Conservation (phyloP, 2,113 vertebrate species). For the Channa argus region DNA sequence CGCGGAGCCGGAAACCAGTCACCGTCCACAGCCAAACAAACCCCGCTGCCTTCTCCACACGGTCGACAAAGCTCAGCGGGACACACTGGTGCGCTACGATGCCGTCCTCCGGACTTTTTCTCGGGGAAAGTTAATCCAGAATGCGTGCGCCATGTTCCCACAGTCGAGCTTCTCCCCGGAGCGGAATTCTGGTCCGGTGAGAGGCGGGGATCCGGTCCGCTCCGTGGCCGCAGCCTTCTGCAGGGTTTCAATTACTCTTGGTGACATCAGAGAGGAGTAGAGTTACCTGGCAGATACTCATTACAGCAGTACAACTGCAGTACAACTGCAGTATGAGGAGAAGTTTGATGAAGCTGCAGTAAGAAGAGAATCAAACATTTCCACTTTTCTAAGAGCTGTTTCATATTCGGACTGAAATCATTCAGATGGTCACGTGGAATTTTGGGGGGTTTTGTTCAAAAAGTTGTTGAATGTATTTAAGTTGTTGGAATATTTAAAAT, state of each 20-base stretch:
- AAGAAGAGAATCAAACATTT: no score
- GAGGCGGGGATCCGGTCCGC: conserved; percentile 79
- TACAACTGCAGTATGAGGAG: no score
- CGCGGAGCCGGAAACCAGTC: conserved; percentile 21
- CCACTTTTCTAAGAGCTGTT: no score
- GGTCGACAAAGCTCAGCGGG: no score
- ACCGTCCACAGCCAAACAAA: conserved; percentile 16
- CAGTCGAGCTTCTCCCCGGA: conserved; percentile 66
- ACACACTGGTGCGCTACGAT: background rate
- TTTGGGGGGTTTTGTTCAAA: no score
- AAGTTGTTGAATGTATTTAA: no score
- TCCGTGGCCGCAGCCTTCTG: conserved; percentile 61
- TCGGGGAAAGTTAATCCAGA: conserved; percentile 63
- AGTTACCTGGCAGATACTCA: conserved; percentile 73
- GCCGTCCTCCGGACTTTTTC: conserved; percentile 15
- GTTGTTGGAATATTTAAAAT: no score
- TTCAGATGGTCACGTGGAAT: no score
- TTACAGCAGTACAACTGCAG: conserved; percentile 2
- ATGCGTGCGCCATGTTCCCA: conserved; percentile 82
- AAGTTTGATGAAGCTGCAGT: no score
- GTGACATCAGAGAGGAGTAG: conserved; percentile 81
- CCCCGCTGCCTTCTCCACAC: no score
- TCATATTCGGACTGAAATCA: no score
- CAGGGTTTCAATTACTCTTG: conserved; percentile 69
- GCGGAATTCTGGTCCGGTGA: conserved; percentile 75